phyloP scores from a whole-genome alignment of 2,113 vertebrate genomes.

The Coturnix japonica region DNA sequence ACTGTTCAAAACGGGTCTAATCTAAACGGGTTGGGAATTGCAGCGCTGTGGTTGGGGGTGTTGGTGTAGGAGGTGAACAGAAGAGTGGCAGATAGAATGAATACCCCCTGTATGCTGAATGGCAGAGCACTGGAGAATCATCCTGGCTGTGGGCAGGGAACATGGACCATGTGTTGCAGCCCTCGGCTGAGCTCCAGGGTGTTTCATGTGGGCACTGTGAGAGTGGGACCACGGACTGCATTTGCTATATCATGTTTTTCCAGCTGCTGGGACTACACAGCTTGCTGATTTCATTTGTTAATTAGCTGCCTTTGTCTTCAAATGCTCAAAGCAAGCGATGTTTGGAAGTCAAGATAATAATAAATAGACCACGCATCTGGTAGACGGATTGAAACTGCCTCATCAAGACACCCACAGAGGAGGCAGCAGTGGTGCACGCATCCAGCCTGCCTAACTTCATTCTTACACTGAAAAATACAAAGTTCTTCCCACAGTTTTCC shows the following conservation, averaged over 20 bases:
- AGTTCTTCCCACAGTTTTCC: fast-evolving
- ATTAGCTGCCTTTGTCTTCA: conserved; percentile 52
- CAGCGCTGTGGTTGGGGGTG: fast-evolving
- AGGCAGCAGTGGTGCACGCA: background rate
- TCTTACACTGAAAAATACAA: background rate
- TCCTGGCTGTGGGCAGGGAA: fast-evolving
- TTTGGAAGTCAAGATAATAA: conserved; percentile 18
- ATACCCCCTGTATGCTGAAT: fast-evolving
- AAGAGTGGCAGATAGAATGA: fast-evolving
- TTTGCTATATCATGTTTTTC: background rate
- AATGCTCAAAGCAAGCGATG: background rate
- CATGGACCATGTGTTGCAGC: fast-evolving
- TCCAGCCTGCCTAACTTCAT: background rate
- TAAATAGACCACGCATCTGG: conserved; percentile 15
- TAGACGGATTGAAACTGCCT: background rate
- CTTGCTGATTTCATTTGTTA: conserved; percentile 26
- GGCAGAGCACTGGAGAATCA: background rate
- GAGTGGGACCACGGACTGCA: background rate
- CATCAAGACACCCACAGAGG: background rate
- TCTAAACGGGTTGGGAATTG: fast-evolving
- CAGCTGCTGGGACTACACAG: conserved; percentile 24
- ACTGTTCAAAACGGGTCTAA: background rate
- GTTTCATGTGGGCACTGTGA: fast-evolving
- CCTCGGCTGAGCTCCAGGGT: background rate
- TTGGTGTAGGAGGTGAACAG: background rate